Evolutionary conservation across 2,888 invertebrate species (phyloP).

Genomic region (Punctoribates punctum): DNA sequence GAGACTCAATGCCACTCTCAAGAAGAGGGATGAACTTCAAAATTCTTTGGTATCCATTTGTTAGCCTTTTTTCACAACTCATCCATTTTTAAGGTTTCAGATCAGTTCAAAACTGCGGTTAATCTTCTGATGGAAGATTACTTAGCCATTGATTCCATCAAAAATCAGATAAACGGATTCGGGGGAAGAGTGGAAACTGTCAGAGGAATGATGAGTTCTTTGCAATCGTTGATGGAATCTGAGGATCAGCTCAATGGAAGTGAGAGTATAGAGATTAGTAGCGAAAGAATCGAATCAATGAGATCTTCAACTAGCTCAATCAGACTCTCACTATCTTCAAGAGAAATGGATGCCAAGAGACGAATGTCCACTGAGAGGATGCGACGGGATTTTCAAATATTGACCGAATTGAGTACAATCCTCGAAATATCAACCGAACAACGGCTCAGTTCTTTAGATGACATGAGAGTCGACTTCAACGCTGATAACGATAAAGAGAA

Average conservation of each 20-base stretch:
- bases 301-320: not conserved
- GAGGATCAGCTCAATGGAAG: not conserved
- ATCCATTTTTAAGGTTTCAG: not conserved
- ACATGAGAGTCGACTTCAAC: not conserved
- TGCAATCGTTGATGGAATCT: not conserved
- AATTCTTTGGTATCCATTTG: no score
- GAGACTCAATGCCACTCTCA: not conserved
- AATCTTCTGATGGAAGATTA: not conserved
- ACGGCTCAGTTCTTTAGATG: not conserved
- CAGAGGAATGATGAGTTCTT: not conserved
- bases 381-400: slow-evolving; percentile 2
- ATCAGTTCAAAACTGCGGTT: not conserved
- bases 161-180: not conserved
- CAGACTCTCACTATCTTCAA: not conserved
- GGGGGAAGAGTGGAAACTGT: not conserved
- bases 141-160: not conserved
- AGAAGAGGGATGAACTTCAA: not conserved
- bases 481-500: not conserved
- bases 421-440: not conserved
- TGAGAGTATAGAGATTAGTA: not conserved
- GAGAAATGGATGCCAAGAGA: not conserved
- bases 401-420: slow-evolving; percentile 24
- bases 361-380: slow-evolving; percentile 10
- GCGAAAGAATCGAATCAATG: not conserved
- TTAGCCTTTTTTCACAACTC: no score